A percentile compares a stretch with the other conserved stretches of the same genome.
phyloP scores from a whole-genome alignment of 2,113 vertebrate genomes.

The Psittacula cyanocephala region DNA sequence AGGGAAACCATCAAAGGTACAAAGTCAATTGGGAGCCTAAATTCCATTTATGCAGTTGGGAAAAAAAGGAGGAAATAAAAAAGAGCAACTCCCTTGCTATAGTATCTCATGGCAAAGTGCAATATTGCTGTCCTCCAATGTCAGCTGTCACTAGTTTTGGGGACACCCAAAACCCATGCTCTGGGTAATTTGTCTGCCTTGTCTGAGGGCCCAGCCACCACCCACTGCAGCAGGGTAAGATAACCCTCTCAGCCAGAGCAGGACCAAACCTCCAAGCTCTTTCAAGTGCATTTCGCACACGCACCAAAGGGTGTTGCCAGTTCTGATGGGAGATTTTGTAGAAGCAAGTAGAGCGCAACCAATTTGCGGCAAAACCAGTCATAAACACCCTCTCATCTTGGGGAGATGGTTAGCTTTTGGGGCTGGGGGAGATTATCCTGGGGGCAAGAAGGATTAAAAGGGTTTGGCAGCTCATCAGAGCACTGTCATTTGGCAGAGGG shows the following conservation, averaged over 20 bases:
- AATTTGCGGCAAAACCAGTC: background rate
- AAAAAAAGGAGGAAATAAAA: background rate
- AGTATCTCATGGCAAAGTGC: background rate
- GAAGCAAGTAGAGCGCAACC: slow-evolving; percentile 15
- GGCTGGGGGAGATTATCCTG: slow-evolving; percentile 47
- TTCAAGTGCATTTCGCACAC: slow-evolving; percentile 1
- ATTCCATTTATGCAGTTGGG: background rate
- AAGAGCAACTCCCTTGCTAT: background rate
- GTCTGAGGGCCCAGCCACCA: background rate
- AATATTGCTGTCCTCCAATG: slow-evolving; percentile 19
- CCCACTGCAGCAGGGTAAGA: background rate
- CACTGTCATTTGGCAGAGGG: slow-evolving; percentile 1
- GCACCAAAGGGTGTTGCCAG: slow-evolving; percentile 26
- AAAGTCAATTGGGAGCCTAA: background rate
- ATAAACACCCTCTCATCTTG: background rate
- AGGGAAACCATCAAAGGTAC: background rate
- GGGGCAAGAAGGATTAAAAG: slow-evolving; percentile 21
- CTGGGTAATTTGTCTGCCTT: background rate
- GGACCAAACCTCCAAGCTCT: background rate
- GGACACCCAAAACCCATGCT: slow-evolving; percentile 1
- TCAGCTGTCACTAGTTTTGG: slow-evolving; percentile 4
- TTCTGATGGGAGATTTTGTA: background rate
- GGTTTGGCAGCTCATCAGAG: slow-evolving; percentile 48
- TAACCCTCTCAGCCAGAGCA: background rate
- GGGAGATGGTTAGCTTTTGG: slow-evolving; percentile 28